Conservation (phyloP, 92 coral and sea anemone species). For the Hydrozoanthus gracilis region DNA sequence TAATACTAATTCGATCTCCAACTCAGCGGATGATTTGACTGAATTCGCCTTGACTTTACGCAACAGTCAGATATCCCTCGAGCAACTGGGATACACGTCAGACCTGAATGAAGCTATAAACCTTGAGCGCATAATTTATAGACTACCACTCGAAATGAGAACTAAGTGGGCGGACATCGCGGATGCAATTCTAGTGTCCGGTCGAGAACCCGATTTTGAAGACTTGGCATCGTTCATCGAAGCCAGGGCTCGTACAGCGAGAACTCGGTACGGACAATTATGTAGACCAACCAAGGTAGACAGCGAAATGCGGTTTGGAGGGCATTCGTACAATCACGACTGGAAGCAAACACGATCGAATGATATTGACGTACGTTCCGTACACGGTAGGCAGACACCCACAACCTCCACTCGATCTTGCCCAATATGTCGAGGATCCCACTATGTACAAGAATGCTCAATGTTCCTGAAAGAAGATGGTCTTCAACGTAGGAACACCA, state of each 20-base stretch:
- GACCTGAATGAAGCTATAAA: not conserved
- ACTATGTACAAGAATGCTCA: not conserved
- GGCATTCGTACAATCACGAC: not conserved
- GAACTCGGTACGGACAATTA: not conserved
- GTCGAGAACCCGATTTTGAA: not conserved
- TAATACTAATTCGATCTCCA: not conserved
- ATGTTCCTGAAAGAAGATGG: not conserved
- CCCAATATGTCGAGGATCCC: not conserved
- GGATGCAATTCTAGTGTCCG: not conserved
- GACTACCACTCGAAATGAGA: not conserved
- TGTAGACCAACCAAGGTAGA: not conserved
- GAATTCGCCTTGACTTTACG: not conserved
- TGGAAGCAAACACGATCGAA: too few species aligned
- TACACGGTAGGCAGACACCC: too few species aligned
- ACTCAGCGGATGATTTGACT: not conserved
- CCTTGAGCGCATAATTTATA: not conserved
- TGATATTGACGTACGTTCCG: too few species aligned
- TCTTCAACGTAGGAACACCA: not conserved
- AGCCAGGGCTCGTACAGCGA: not conserved
- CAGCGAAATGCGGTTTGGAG: not conserved
- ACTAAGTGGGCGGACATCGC: not conserved
- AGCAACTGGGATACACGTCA: not conserved
- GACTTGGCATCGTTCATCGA: not conserved
- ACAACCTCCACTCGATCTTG: not conserved
- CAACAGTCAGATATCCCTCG: not conserved